Evolutionary conservation across 2,888 invertebrate species (phyloP).

Genomic region (Drosophila leonis): DNA sequence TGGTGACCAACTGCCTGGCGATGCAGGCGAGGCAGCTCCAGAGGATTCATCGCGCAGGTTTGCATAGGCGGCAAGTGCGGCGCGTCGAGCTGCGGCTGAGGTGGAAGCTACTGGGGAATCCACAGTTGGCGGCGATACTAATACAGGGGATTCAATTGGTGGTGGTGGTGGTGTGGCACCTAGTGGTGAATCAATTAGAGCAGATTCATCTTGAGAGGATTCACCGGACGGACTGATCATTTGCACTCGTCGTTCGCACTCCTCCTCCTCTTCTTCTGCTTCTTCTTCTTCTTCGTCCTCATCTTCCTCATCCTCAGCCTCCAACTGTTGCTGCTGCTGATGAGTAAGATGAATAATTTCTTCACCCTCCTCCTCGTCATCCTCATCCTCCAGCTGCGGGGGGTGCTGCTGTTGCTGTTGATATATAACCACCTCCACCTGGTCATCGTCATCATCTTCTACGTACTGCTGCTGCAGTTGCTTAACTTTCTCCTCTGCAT

Average conservation of each 20-base stretch:
- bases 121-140: not conserved
- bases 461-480: not conserved
- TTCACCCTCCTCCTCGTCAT: slow-evolving; percentile 8
- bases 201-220: not conserved
- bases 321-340: not conserved
- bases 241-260: not conserved
- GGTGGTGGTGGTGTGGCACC: not conserved
- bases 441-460: not conserved
- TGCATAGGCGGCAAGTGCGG: not conserved
- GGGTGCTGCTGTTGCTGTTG: not conserved
- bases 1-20: not conserved
- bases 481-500: not conserved
- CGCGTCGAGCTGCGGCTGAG: not conserved
- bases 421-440: not conserved
- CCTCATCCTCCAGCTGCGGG: slow-evolving; percentile 17
- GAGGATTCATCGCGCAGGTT: not conserved
- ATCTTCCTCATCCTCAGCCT: not conserved
- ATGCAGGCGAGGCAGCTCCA: not conserved
- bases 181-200: not conserved
- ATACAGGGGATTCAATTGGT: too few species aligned
- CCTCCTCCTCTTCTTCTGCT: not conserved
- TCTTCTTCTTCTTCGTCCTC: not conserved
- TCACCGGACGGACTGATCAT: not conserved
- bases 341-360: too few species aligned
- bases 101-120: not conserved